Base-by-base conservation (phyloP, 2,797 vertebrate species). In the Sebastes cheni region DNA sequence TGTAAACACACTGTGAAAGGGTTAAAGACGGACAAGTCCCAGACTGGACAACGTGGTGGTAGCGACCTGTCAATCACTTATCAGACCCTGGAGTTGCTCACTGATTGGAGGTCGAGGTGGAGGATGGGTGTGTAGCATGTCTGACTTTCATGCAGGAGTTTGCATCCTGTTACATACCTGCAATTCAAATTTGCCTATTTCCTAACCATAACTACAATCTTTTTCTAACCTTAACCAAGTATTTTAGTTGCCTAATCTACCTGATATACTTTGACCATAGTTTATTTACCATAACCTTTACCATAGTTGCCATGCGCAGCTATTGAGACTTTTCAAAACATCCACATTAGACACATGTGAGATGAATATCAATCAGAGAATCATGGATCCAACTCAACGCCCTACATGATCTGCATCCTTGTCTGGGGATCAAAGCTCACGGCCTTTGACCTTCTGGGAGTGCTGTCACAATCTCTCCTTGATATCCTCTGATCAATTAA, bases 401-500 rank as follows among this genome's bases (percentile, higher is more conserved):
- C 29, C 5, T 22, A 20, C 36, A 66, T 72, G 75, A 75, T 78
- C 59, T 73, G 70, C 64, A 74, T 87, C 55, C 80, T 50, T 58
- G 60, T 74, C 68, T 32, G 27, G 11, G 64, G 72, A 84, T 89
- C 74, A 81, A 73, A 79, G 61, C 67, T 77, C 18, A 27, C 2
- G 59, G 32, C 65, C 75, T 75, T 61, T 85, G 74, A 84, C 84
- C 75, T 80, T 77, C 68, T 2, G 8, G 11, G 39, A 70, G n/a
- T 9, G 55, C 76, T 64, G 70, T 90, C 84, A 77, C 75, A 89
- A 77, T 91, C 76, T 87, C 58, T 72, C 42, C 88, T 84, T 88
- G 87, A 91, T 91, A 77, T 80, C 67, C 54, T 58, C 34, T 8
- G 70, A 91, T 90, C 81, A 88, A 86, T 91, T 74, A 77, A 67